Conservation (phyloP, 1,140 invertebrate species). For the Heliconius melpomene region DNA sequence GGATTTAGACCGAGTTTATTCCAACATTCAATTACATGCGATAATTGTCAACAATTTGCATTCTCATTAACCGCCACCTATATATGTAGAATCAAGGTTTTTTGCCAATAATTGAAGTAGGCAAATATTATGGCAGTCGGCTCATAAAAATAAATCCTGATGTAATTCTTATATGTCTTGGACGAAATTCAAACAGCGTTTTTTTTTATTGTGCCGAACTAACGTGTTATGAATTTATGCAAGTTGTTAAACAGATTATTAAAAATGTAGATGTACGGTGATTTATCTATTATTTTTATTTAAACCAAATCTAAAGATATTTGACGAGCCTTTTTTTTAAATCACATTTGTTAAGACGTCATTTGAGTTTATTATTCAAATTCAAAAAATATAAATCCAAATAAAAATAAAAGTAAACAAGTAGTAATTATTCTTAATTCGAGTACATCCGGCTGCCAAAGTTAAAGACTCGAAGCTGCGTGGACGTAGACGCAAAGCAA, state of each 20-base stretch:
- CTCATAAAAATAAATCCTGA: not conserved
- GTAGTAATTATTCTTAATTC: not conserved
- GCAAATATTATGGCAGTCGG: not conserved
- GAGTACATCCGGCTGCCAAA: not conserved
- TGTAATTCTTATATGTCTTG: not conserved
- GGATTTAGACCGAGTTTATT: slow-evolving; percentile 17
- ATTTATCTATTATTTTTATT: not conserved
- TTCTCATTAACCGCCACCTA: slow-evolving; percentile 21
- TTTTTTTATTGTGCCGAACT: not conserved
- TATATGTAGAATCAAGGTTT: slow-evolving; percentile 10
- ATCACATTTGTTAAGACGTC: too few species aligned
- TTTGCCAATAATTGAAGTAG: slow-evolving; percentile 15
- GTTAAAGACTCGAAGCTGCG: not conserved
- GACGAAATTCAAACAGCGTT: not conserved
- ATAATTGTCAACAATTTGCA: slow-evolving; percentile 29
- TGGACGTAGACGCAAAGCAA: not conserved
- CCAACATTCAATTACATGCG: slow-evolving; percentile 15
- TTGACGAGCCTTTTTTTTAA: too few species aligned
- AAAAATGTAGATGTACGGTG: not conserved
- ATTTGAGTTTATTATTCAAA: too few species aligned
- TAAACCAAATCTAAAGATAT: too few species aligned
- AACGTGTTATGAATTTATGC: not conserved
- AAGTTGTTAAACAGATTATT: not conserved
- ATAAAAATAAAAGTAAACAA: not conserved
- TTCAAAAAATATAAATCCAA: not conserved